Conservation (phyloP, 2,113 vertebrate genomes). For the Phylloscopus trochilus region DNA sequence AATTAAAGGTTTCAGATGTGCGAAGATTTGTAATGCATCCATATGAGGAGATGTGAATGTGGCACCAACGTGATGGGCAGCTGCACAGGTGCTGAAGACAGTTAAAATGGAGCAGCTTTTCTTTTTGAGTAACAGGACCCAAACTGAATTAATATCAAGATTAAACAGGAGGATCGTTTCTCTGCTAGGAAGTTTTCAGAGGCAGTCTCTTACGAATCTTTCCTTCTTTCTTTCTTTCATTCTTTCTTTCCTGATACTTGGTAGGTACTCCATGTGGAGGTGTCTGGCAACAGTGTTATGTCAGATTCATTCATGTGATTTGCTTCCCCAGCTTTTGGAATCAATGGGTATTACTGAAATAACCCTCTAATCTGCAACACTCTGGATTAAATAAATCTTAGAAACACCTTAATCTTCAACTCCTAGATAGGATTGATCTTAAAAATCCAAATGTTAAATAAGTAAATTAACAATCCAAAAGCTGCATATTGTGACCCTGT, state of each 20-base stretch:
- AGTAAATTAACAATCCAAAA: not conserved
- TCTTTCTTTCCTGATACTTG: not conserved
- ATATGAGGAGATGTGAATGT: not conserved
- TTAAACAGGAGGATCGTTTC: not conserved
- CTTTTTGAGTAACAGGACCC: not conserved
- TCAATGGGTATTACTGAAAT: not conserved
- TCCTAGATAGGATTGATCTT: not conserved
- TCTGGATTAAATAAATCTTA: not conserved
- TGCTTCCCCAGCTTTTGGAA: conserved; percentile 27
- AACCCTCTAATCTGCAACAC: not conserved
- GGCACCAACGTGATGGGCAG: not conserved
- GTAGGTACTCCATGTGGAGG: conserved; percentile 36
- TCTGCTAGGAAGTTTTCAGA: conserved; percentile 34
- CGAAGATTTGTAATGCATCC: not conserved
- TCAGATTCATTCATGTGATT: not conserved
- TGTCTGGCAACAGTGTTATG: conserved; percentile 9
- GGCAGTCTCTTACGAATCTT: not conserved
- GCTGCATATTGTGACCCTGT: not conserved
- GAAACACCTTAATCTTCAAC: not conserved
- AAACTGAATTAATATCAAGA: not conserved
- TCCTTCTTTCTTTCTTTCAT: too few relatives aligned
- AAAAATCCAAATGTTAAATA: not conserved
- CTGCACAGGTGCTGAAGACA: not conserved
- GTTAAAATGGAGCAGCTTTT: not conserved
- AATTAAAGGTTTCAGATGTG: conserved; percentile 24